Evolutionary conservation across 2,113 vertebrate genomes (phyloP), one percentile per base, ranked within the genome.

Genomic region (Aphyosemion australe): DNA sequence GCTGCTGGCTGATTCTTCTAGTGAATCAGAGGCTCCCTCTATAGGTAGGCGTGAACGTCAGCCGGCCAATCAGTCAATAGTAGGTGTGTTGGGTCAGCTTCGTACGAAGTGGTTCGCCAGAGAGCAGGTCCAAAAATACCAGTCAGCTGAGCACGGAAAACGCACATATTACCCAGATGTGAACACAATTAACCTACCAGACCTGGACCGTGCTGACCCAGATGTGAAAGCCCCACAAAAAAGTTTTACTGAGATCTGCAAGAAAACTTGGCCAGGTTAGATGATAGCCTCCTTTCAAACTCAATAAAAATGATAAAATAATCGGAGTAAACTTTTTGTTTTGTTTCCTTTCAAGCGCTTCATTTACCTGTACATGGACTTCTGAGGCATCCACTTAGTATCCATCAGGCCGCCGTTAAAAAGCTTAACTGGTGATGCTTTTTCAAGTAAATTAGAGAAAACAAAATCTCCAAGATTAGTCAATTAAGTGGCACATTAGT

Each of bases 401-500:
- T 74, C 86, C 72, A 87, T 83, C 81, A 79, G 60, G 49, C 74
- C 73, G 65, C 84, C 85, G 82, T 89, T 87, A 87, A 91, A 12
- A 90, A 89, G 90, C 90, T 86, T 86, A 87, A 83, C 84, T 76
- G 69, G 61, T 76, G 74, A 87, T 81, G 85, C 81, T 89, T 93
- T 93, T 92, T 89, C 88, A 87, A 93, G 86, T 90, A 93, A 93
- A 93, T 93, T 83, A 92, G 79, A 91, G 90, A 94, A 93, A 94
- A 93, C 92, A 92, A 93, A 92, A 93, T 94, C 88, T 89, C 86
- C 71, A 77, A 85, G 92, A 93, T 94, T 92, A 92, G 91, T 90
- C 90, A 92, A 92, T 94, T 93, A 93, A 91, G 89, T 88, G 89
- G 87, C 90, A 93, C 88, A 94, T 93, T 93, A 94, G 91, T 85